Evolutionary conservation across 2,113 vertebrate genomes (phyloP), one percentile per base, ranked within the genome.

Genomic region (Phalacrocorax pelagicus): DNA sequence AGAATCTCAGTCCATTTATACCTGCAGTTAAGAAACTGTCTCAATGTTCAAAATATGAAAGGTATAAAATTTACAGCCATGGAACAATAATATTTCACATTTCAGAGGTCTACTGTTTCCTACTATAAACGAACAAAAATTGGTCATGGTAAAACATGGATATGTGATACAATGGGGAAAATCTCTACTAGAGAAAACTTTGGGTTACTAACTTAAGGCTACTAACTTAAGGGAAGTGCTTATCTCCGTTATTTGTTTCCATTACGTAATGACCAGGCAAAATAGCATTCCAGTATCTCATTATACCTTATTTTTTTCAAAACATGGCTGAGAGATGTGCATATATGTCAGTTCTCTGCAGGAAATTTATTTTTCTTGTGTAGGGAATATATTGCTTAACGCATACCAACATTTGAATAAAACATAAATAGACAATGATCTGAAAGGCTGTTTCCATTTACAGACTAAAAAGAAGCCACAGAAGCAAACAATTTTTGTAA

Each of bases 161-260:
- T 57, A 26, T 0, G 0, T 51, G 63, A 42, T 47, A 71, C 47
- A 92, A 47, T 20, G 51, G 62, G 69, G 63, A 67, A 84, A 88
- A 67, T 10, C 19, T 71, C 49, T 66, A 10, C 38, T 8, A 26
- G 27, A 49, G 75, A 91, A 81, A 79, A 20, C 38, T 84, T 67
- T 32, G 71, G 59, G 18, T 34, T n/a, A n/a, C n/a, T n/a, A n/a
- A n/a, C n/a, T n/a, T n/a, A n/a, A n/a, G 54, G 38, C 93, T 42
- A 63, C 69, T 71, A 61, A 79, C 54, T 72, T 57, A 40, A 55
- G 36, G 75, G 80, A 93, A 95, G 57, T 55, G 44, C 63, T 89
- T 75, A 81, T 78, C 82, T 94, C n/a, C 47, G 84, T 83, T 93
- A 74, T 82, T 91, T 94, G 40, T 89, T 92, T 75, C 91, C 73